Percentiles rank a stretch among this genome's conserved stretches.
phyloP scores from a whole-genome alignment of 2,888 invertebrate species.

The Spilosoma lubricipeda region DNA sequence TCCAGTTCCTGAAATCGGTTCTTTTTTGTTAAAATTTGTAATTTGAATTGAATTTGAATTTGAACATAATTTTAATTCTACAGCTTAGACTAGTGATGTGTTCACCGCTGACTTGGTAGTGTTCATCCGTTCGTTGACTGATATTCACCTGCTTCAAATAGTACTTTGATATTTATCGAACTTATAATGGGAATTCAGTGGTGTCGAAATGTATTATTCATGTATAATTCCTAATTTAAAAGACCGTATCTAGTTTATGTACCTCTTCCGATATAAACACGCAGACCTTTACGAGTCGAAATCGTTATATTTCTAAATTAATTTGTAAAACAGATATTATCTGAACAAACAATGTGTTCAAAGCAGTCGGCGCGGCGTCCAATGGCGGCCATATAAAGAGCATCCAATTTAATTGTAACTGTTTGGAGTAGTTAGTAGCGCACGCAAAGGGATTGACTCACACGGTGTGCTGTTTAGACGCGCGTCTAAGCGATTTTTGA shows the following conservation, averaged over 20 bases:
- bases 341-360: constrained; percentile 56
- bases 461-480: constrained; percentile 36
- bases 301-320: constrained; percentile 58
- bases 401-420: constrained; percentile 65
- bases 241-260: neutral
- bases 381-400: constrained; percentile 60
- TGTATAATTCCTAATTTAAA: neutral
- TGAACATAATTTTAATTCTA: no score
- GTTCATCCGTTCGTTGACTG: no score
- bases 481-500: constrained; percentile 25
- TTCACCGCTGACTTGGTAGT: no score
- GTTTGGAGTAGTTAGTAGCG: constrained; percentile 55
- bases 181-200: neutral
- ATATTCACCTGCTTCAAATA: neutral
- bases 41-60: no score
- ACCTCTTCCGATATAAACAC: constrained; percentile 4
- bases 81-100: no score
- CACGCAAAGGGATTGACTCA: constrained; percentile 59
- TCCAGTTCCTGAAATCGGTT: no score
- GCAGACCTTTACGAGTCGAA: constrained; percentile 27
- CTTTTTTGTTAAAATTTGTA: no score
- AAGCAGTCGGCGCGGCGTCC: constrained; percentile 54
- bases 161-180: neutral
- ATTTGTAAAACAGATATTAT: constrained; percentile 60
- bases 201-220: neutral